Evolutionary conservation across 2,113 vertebrate genomes (phyloP), one percentile per base, ranked within the genome.

Genomic region (Rafetus swinhoei): DNA sequence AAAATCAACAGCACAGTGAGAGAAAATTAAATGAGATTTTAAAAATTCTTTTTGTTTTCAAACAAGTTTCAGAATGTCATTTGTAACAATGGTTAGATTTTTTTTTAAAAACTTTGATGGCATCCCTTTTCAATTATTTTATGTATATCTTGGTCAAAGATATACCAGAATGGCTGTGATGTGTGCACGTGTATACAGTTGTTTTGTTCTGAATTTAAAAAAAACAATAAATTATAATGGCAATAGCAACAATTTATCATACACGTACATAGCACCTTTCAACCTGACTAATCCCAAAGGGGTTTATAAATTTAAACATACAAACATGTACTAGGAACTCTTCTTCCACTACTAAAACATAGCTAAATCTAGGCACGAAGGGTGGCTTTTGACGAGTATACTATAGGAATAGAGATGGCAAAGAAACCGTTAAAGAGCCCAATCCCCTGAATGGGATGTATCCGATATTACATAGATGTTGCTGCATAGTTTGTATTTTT

Each of bases 201-300:
- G 82, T 32, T 69, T 59, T 59, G 85, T 85, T 74, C 93, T 93
- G 95, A 94, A 95, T 94, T 95, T 89, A 90, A 93, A 92, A 60
- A 82, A 88, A 95, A 95, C 83, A 95, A 88, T 93, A 93, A 95
- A 96, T 90, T 6, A 62, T 85, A 95, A 96, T 81, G 84, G 94
- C 79, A 25, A 27, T 27, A 96, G 95, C 86, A 88, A 90, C 91
- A 55, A 96, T 94, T 95, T 95, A 95, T 97, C 97, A 96, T 91
- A 95, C 92, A 89, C 94, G 95, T 94, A 95, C 96, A 97, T 91
- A 92, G 90, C 88, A 77, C 81, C 95, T 89, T 88, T 85, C 91
- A 94, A 93, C 88, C 94, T 87, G 92, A 92, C 92, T 92, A 86
- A 94, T 82, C 90, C 93, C 95, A 95, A 93, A 94, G 95, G 92